Conservation (phyloP, 1,140 invertebrate genomes). For the Melanaphis sacchari region DNA sequence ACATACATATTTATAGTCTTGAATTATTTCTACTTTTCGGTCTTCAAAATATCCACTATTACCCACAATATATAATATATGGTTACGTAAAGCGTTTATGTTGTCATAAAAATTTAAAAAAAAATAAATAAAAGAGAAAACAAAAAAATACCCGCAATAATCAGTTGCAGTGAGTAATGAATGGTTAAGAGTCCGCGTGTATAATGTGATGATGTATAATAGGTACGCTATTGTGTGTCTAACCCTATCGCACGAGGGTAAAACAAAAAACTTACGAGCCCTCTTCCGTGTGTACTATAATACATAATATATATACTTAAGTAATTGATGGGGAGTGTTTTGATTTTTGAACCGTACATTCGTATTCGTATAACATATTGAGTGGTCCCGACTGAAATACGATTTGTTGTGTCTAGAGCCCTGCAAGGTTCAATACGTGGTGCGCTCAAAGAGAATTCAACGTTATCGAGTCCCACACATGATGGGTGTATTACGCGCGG, state of each 20-base stretch:
- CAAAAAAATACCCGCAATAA: constrained; percentile 5
- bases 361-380: background rate
- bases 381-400: background rate
- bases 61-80: constrained; percentile 16
- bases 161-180: constrained; percentile 2
- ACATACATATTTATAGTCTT: background rate
- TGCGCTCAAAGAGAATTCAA: background rate
- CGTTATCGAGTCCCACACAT: background rate
- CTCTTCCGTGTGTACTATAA: background rate
- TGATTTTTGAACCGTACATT: constrained; percentile 35
- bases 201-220: background rate
- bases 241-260: constrained; percentile 28
- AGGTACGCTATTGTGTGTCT: background rate
- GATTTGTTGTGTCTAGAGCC: background rate
- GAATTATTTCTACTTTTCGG: background rate
- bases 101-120: constrained; percentile 46
- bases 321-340: constrained; percentile 41
- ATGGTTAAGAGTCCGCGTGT: background rate
- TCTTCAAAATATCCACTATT: constrained; percentile 40
- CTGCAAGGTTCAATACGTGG: background rate
- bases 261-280: constrained; percentile 46
- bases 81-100: constrained; percentile 45
- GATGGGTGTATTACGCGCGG: background rate
- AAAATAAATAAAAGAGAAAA: background rate
- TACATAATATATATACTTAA: background rate